Evolutionary conservation across 2,888 invertebrate species (phyloP).

Genomic region (Nomada hirtipes): DNA sequence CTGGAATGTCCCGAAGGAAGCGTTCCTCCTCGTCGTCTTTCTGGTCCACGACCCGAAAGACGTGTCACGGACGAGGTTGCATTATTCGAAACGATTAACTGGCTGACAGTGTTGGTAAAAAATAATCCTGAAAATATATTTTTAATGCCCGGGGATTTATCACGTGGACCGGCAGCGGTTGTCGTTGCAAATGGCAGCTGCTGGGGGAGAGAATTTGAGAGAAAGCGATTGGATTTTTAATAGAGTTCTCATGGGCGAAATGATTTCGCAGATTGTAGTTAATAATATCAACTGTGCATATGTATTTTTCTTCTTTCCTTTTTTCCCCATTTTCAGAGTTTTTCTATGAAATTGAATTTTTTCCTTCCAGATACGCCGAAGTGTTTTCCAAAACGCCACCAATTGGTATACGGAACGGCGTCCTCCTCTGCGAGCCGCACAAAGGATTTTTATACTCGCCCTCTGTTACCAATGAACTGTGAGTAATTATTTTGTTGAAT

Average conservation of each 20-base stretch:
- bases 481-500: constrained; percentile 55
- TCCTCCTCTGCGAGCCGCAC: constrained; percentile 78
- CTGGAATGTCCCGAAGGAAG: constrained; percentile 80
- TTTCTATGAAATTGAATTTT: not conserved
- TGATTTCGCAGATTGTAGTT: not conserved
- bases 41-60: constrained; percentile 67
- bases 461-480: constrained; percentile 73
- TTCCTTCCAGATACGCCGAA: constrained; percentile 78
- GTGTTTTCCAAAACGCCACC: constrained; percentile 75
- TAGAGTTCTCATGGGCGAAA: not conserved
- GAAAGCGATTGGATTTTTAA: not conserved
- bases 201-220: not conserved
- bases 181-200: constrained; percentile 6
- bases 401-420: constrained; percentile 73
- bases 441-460: constrained; percentile 78
- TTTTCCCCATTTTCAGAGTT: too few relatives aligned
- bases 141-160: constrained; percentile 54
- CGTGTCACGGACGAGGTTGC: constrained; percentile 75
- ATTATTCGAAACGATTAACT: constrained; percentile 79
- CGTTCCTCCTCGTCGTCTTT: constrained; percentile 69
- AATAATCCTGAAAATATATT: constrained; percentile 66
- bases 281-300: not conserved
- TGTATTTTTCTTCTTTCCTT: too few relatives aligned
- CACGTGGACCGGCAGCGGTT: not conserved
- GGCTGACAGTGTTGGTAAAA: constrained; percentile 75